Evolutionary conservation across 2,888 invertebrate genomes (phyloP), one percentile per base, ranked within the genome.

Genomic region (Sphecodes monilicornis): DNA sequence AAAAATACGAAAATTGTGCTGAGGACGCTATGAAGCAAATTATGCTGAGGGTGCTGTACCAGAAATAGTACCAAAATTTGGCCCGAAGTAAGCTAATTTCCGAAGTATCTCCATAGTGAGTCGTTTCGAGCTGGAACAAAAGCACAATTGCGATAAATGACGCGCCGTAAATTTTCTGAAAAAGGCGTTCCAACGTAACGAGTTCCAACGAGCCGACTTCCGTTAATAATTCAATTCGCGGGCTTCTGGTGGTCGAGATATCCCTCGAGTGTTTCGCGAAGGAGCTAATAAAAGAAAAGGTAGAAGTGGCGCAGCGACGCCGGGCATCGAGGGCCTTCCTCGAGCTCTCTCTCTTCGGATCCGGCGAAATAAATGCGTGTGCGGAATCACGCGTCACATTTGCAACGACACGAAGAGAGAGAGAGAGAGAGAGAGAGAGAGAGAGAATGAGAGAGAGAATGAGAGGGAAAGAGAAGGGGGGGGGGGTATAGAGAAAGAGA

Each of bases 381-480:
- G 80, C 77, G 68, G 76, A 84, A 86, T 80, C 73, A 32, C 64
- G 70, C 70, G 85, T 74, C 71, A 73, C 80, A 68, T 75, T 77
- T 60, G 83, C 78, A 81, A 68, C 77, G 71, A 57, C 78, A 77
- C 72, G 57, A 22, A 60, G 73, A 69, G 76, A 72, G 68, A 77
- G 43, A 10, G 41, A 41, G 41, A 41, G 41, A 10, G 41, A 41
- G n/a, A 54, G n/a, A n/a, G 54, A 54, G 8, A n/a, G 54, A 54
- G n/a, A 54, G 54, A 10, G 22, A 1, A 10, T n/a, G 54, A 11
- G 54, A n/a, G 50, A 22, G 50, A 22, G 46, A n/a, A n/a, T n/a
- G n/a, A n/a, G 54, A 54, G 8, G 10, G 54, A 54, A 10, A 54
- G 54, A 10, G 22, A 1, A 10, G n/a, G 54, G 3, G 54, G n/a